phyloP scores from a whole-genome alignment of 2,797 vertebrate species.

The Yasuhikotakia modesta region DNA sequence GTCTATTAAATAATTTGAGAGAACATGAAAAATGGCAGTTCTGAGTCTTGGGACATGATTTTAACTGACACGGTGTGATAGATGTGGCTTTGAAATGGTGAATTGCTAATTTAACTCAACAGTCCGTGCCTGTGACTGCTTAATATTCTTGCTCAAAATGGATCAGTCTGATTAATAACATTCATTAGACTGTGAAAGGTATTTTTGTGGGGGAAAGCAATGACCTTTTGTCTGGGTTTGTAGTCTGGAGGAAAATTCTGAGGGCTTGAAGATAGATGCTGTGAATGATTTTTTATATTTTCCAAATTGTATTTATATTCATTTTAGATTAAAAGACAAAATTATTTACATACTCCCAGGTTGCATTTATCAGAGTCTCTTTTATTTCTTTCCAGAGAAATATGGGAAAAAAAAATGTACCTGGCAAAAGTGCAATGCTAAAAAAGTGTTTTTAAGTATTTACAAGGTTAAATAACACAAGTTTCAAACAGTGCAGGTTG shows the following conservation, averaged over 20 bases:
- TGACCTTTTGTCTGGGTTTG: conserved; percentile 22
- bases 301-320: background rate
- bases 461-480: no score
- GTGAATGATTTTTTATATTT: background rate
- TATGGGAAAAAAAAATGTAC: no score
- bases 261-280: background rate
- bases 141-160: background rate
- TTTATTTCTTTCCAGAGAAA: no score
- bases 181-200: conserved; percentile 21
- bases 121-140: conserved; percentile 9
- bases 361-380: no score
- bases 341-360: background rate
- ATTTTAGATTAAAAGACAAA: background rate
- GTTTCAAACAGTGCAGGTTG: no score
- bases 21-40: conserved; percentile 47
- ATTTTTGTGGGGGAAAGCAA: conserved; percentile 31
- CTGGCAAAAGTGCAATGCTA: no score
- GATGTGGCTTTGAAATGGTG: conserved; percentile 17
- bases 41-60: conserved; percentile 39
- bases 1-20: conserved; percentile 42
- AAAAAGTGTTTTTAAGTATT: no score
- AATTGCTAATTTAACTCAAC: conserved; percentile 45
- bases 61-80: conserved; percentile 40
- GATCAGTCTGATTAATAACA: conserved; percentile 41
- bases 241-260: no score